Evolutionary conservation across 2,888 invertebrate genomes (phyloP), one percentile per base, ranked within the genome.

Genomic region (Melanchra persicariae): DNA sequence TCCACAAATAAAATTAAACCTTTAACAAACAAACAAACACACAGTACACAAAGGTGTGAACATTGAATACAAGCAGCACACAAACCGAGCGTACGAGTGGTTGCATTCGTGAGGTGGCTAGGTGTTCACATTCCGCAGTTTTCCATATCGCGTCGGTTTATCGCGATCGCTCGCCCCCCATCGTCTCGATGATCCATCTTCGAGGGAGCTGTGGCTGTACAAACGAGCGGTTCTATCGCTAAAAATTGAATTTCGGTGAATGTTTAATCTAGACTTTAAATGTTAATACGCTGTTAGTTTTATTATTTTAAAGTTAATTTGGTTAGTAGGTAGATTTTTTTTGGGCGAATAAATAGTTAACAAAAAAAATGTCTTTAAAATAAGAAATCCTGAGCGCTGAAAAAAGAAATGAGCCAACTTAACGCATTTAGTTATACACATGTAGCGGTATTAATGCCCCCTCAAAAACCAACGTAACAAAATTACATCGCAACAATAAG

Each of bases 121-220:
- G 82, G 77, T 89, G 70, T 73, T 77, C 74, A 88, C 89, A 91
- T 89, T 88, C 89, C 88, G 87, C 87, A 88, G 90, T 89, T 93
- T 93, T 94, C 93, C 93, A 93, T 95, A 95, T 95, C 94, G 91
- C 89, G 86, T 79, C 88, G 88, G 88, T 90, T 92, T 93, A 94
- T 94, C 93, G 93, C 83, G 82, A 85, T 86, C 91, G 87, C 88
- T 89, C 89, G 83, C 90, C 91, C 92, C 92, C 93, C 90, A 88
- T 85, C 88, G 91, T 87, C 89, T 90, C 92, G 90, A 93, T 93
- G 95, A 95, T 95, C 94, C 94, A 93, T 95, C 94, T 95, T 94
- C 84, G 87, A 91, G 92, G 91, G 90, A 87, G 85, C 59, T 68
- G 4, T 74, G 79, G 47, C 2, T 5, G 30, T 2, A 67, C 81